A percentile compares a stretch with the other conserved stretches of the same genome.
These are phyloP conservation scores for Lepus townsendii DNA, from an alignment of 2,797 vertebrate species.

Conservation along the genomic window DNA sequence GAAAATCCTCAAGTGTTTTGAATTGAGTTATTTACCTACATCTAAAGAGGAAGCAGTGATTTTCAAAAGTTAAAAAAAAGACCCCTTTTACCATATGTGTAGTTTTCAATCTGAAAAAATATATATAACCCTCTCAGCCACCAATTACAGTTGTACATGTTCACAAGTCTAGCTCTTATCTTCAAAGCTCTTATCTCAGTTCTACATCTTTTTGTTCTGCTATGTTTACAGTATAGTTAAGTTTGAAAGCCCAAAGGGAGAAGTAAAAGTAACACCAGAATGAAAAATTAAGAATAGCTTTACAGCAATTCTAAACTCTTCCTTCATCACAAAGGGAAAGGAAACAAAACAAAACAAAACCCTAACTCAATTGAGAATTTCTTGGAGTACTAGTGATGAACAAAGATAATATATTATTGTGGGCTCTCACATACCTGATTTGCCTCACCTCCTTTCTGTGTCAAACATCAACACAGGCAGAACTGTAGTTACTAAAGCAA, in stretches of 20 bases:
- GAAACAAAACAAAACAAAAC: background rate
- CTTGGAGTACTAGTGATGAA: background rate
- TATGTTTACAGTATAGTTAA: constrained; percentile 1
- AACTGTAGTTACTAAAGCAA: background rate
- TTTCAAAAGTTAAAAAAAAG: background rate
- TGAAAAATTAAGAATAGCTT: constrained; percentile 15
- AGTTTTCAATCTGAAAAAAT: background rate
- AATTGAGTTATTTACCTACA: background rate
- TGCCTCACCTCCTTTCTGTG: constrained; percentile 68
- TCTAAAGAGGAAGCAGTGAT: background rate
- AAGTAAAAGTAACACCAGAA: background rate
- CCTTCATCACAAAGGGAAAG: background rate
- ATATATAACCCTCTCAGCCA: background rate
- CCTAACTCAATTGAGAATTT: background rate
- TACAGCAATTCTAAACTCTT: background rate
- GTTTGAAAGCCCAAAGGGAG: background rate
- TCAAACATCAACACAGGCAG: constrained; percentile 67
- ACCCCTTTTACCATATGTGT: background rate
- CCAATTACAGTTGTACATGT: background rate
- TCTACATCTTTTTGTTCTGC: background rate
- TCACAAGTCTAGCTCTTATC: background rate
- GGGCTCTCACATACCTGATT: constrained; percentile 68
- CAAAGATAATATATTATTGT: background rate
- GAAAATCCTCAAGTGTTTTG: background rate
- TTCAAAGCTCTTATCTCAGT: constrained; percentile 14